Evolutionary conservation across 2,113 vertebrate species (phyloP), one percentile per base, ranked within the genome.

Genomic region (Amphiprion percula): DNA sequence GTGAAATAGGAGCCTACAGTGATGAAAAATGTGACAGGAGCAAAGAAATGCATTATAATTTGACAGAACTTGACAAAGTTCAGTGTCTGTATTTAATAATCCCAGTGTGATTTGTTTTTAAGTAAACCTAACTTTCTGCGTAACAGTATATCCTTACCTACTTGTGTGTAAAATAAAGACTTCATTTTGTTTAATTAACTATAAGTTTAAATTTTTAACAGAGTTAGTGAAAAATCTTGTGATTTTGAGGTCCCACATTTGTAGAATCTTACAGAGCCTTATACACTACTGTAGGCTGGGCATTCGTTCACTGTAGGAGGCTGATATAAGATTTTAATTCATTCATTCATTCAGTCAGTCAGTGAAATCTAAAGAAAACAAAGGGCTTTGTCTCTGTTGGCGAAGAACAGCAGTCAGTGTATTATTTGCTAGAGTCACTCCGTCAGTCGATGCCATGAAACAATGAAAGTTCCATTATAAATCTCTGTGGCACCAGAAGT

Each of bases 331-430:
- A 59, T 64, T 78, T 65, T 8, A 39, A 72, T 84, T 69, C 56
- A 70, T 75, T 79, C 23, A 21, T 21, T 21, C 44, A 53, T 60
- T 82, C 41, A 63, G 24, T 82, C 49, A 54, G 46, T 44, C 54
- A 71, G 28, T 67, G 64, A 30, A 70, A 82, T 71, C 64, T 73
- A 54, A 26, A 28, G 56, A 63, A 75, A 83, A 90, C 84, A 91
- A 86, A 80, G 63, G 85, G 44, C 65, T 67, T 39, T 85, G 65
- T 89, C 64, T 74, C 53, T 68, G 62, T 15, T 58, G 72, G 55
- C 58, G 64, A 67, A 75, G 46, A 50, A 52, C 72, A 82, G 58
- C 2, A 19, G 75, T 52, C 75, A 82, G 74, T 82, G 69, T 65
- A 64, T 86, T 73, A 72, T 79, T 54, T 59, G 55, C 39, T 54